Evolutionary conservation across 2,888 invertebrate genomes (phyloP).

Genomic region (Matsumyia berberina): DNA sequence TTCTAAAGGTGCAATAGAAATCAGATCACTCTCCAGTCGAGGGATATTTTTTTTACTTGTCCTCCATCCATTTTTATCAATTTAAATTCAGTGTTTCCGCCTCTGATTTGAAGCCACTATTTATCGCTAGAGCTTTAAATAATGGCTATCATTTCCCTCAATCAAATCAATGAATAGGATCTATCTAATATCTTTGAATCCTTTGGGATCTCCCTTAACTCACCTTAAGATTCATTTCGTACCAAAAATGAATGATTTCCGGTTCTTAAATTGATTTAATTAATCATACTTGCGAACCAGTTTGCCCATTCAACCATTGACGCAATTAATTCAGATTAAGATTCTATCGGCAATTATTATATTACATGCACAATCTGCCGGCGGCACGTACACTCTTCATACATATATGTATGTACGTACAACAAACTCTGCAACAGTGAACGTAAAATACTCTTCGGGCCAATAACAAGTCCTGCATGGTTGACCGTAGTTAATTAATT

Average conservation of each 20-base stretch:
- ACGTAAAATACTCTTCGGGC: slow-evolving; percentile 71
- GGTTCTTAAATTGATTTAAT: slow-evolving; percentile 67
- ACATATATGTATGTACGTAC: too few species aligned
- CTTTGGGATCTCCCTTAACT: neutral
- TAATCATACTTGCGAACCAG: slow-evolving; percentile 68
- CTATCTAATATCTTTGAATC: too few species aligned
- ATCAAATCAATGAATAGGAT: too few species aligned
- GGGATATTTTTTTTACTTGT: too few species aligned
- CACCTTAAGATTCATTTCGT: neutral
- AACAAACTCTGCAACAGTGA: slow-evolving; percentile 51
- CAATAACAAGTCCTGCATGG: slow-evolving; percentile 73
- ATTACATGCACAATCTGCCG: slow-evolving; percentile 75
- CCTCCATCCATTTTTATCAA: too few species aligned
- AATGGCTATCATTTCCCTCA: too few species aligned
- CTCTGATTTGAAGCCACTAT: too few species aligned
- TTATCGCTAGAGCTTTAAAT: too few species aligned
- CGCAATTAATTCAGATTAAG: slow-evolving; percentile 74
- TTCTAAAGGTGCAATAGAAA: too few species aligned
- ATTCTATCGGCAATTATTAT: slow-evolving; percentile 75
- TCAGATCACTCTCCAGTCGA: too few species aligned
- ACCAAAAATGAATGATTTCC: slow-evolving; percentile 19
- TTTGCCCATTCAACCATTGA: slow-evolving; percentile 71
- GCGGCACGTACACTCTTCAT: slow-evolving; percentile 46
- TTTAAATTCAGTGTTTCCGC: too few species aligned
- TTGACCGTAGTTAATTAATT: slow-evolving; percentile 75